Conservation (phyloP, 2,113 vertebrate genomes). For the Trogon surrucura region DNA sequence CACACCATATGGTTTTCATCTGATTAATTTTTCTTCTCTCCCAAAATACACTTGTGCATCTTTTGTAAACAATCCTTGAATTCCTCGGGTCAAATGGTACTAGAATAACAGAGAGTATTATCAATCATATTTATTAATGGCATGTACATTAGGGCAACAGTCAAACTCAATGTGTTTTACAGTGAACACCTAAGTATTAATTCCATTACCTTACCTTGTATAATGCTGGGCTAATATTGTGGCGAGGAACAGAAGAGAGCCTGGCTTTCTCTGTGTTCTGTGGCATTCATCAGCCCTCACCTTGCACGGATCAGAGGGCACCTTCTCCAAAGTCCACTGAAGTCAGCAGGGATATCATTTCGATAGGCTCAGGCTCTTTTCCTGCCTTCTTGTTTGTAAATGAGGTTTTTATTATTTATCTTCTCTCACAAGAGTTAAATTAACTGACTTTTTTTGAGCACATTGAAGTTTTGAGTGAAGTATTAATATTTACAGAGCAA, state of each 20-base stretch:
- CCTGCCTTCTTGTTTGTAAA: not conserved
- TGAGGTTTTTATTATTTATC: not conserved
- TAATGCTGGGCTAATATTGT: not conserved
- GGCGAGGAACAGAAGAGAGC: not conserved
- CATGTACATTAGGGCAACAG: not conserved
- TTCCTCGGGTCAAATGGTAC: not conserved
- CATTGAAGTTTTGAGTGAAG: not conserved
- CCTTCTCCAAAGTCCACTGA: not conserved
- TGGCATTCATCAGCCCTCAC: not conserved
- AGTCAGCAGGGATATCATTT: not conserved
- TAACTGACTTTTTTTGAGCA: not conserved
- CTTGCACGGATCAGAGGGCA: not conserved
- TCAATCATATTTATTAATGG: not conserved
- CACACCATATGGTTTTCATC: not conserved
- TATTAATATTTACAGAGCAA: not conserved
- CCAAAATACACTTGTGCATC: not conserved
- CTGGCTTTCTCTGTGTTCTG: not conserved
- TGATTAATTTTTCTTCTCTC: not conserved
- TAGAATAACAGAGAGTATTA: not conserved
- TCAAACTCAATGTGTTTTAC: not conserved
- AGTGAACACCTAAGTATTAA: not conserved
- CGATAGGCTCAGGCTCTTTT: not conserved
- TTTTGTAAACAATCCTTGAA: not conserved
- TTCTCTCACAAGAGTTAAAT: not conserved
- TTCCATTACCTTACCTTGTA: not conserved